phyloP scores from a whole-genome alignment of 1,140 invertebrate genomes.

The Zaprionus davidi region DNA sequence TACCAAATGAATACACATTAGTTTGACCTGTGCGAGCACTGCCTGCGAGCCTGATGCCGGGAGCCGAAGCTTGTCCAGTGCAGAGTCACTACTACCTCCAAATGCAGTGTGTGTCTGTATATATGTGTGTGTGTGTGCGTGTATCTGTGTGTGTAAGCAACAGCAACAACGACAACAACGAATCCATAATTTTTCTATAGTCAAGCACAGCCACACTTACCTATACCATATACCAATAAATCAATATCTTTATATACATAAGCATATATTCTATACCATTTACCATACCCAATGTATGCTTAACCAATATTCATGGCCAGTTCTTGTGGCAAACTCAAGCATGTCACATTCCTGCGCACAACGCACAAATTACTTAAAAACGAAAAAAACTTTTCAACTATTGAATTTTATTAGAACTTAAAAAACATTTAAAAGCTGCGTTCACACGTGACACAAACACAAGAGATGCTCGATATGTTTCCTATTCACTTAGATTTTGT shows the following conservation, averaged over 20 bases:
- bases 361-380: constrained; percentile 75
- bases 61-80: constrained; percentile 29
- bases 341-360: constrained; percentile 72
- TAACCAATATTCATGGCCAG: constrained; percentile 39
- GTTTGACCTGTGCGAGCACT: constrained; percentile 41
- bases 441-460: constrained; percentile 22
- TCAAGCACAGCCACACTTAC: constrained; percentile 12
- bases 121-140: neutral
- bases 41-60: constrained; percentile 64
- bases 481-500: too few species aligned
- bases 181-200: constrained; percentile 47
- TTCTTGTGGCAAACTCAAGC: constrained; percentile 55
- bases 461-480: neutral
- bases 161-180: constrained; percentile 17
- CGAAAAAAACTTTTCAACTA: constrained; percentile 15
- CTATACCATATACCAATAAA: constrained; percentile 17
- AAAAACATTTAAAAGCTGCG: neutral
- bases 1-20: constrained; percentile 78
- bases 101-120: constrained; percentile 32
- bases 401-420: constrained; percentile 29
- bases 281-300: constrained; percentile 14
- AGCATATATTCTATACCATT: constrained; percentile 15
- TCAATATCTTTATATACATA: constrained; percentile 10
- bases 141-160: neutral
- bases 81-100: constrained; percentile 52